These are phyloP conservation scores for Chrysolina oricalcia DNA, from an alignment of 2,888 invertebrate genomes.

Conservation along the genomic window DNA sequence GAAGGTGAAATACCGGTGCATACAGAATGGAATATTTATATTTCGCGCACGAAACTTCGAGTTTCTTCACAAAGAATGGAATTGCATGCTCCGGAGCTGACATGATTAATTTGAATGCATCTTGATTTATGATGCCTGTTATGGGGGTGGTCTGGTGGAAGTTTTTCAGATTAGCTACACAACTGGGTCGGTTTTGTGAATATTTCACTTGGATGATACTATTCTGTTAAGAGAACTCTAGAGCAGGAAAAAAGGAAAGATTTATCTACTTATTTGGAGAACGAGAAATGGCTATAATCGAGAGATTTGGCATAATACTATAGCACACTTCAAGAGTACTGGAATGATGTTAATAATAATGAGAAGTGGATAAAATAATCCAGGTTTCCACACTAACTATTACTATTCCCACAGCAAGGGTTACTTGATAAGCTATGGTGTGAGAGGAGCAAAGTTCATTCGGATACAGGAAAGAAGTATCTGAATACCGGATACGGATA, in stretches of 20 bases:
- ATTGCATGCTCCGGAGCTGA: conserved; percentile 17
- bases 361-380: no score
- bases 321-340: neutral
- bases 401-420: no score
- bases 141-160: neutral
- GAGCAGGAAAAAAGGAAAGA: neutral
- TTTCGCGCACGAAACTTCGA: conserved; percentile 6
- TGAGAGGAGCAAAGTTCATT: no score
- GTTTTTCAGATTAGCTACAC: conserved; percentile 13
- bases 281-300: neutral
- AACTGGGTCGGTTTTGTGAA: conserved; percentile 9
- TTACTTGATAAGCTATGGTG: no score
- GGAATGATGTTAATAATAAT: no score
- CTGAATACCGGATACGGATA: no score
- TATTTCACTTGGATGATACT: neutral
- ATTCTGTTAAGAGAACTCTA: neutral
- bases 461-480: no score
- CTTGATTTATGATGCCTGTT: conserved; percentile 17
- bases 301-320: neutral
- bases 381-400: no score
- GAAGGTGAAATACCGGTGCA: conserved; percentile 18
- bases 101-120: conserved; percentile 21
- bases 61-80: neutral
- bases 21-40: neutral
- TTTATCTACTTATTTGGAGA: neutral